Evolutionary conservation across 2,888 invertebrate species (phyloP), one percentile per base, ranked within the genome.

Genomic region (Agriopis leucophaearia): DNA sequence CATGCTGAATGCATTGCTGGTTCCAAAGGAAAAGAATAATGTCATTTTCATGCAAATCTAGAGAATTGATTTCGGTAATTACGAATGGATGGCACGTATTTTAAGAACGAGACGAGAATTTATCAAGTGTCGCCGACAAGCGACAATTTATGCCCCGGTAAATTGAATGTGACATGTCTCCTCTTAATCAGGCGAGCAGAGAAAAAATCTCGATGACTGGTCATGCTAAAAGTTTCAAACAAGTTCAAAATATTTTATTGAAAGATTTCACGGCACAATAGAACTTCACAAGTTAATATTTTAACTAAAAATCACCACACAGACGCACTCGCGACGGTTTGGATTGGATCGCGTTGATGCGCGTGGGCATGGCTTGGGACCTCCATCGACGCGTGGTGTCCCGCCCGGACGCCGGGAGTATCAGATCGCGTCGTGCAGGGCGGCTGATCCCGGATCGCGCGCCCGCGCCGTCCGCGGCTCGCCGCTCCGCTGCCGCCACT

Each of bases 401-500:
- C 64, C 63, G 66, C 57, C 66, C 66, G 42, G 54, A 16, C 62
- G 67, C 40, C 63, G 64, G 67, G 65, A 71, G 38, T 57, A 66
- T 70, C 52, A 56, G 69, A 51, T 88, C 89, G 88, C 87, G 88
- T 90, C 84, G 86, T 76, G 84, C 87, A 82, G 82, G 86, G 81
- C 84, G 88, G 84, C 82, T 86, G 85, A 81, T 81, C 84, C 83
- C 84, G 78, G 67, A 54, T 82, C 84, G 91, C 91, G 94, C 94
- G 94, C 93, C 94, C 94, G 94, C 94, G 92, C 89, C 90, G 92
- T 92, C 92, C 92, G 94, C 92, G 92, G 92, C 88, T 86, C 84
- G 84, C 88, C 91, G 84, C 91, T 87, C 85, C 90, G 90, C 90
- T 88, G 91, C 90, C 92, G 94, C 94, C 94, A 94, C 93, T 94